Evolutionary conservation across 2,888 invertebrate species (phyloP).

Genomic region (Drosophila lacicola): DNA sequence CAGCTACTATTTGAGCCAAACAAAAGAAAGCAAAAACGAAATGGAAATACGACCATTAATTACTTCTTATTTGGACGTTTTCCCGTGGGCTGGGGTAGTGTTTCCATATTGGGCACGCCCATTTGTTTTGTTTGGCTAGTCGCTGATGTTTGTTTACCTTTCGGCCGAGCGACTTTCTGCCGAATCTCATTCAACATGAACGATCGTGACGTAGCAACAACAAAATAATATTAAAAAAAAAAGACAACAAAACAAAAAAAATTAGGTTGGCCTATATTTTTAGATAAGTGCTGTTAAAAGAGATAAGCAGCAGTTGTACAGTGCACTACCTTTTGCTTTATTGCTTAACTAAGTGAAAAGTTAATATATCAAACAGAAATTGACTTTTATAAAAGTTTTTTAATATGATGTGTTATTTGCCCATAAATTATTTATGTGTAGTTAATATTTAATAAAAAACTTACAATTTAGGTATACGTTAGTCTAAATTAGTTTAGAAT

Average conservation of each 20-base stretch:
- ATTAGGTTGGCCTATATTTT: conserved; percentile 36
- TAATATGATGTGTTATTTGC: background rate
- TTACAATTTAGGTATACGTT: too few relatives aligned
- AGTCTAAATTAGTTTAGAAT: too few relatives aligned
- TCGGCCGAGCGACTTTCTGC: conserved; percentile 37
- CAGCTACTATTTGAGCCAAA: conserved; percentile 51
- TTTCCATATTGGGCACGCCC: conserved; percentile 68
- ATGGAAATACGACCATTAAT: conserved; percentile 73
- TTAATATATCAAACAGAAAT: background rate
- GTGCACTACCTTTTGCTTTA: background rate
- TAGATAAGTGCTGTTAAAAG: conserved; percentile 15
- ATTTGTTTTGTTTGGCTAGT: conserved; percentile 74
- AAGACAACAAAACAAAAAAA: conserved; percentile 2
- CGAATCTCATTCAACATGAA: conserved; percentile 34
- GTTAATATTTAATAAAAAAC: too few relatives aligned
- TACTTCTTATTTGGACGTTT: conserved; percentile 62
- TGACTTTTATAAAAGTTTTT: background rate
- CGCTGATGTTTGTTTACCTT: conserved; percentile 72
- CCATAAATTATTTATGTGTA: too few relatives aligned
- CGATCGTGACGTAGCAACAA: conserved; percentile 41
- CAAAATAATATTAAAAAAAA: conserved; percentile 11
- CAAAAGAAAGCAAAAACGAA: conserved; percentile 73
- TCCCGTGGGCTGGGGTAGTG: conserved; percentile 52
- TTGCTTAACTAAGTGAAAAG: background rate
- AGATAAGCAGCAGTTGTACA: conserved; percentile 16